phyloP scores from a whole-genome alignment of 2,113 vertebrate genomes.

The Rana temporaria region DNA sequence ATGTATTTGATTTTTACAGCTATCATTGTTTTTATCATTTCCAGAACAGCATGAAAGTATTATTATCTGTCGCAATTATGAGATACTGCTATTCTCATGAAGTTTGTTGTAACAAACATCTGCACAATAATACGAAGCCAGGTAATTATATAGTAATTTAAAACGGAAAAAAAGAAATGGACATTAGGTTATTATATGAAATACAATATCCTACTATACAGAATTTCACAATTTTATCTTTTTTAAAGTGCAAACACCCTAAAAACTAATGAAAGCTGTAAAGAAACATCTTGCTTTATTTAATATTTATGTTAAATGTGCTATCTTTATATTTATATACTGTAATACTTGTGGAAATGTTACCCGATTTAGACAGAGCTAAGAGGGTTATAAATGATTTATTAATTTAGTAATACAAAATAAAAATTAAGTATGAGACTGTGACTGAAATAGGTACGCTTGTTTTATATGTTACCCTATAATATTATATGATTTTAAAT shows the following conservation, averaged over 20 bases:
- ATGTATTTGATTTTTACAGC: too few species aligned
- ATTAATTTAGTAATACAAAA: slow-evolving; percentile 45
- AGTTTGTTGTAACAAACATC: too few species aligned
- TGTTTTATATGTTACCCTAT: slow-evolving; percentile 43
- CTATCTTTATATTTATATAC: slow-evolving; percentile 36
- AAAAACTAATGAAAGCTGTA: neutral
- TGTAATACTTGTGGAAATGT: slow-evolving; percentile 17
- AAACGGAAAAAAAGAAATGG: too few species aligned
- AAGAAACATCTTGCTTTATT: neutral
- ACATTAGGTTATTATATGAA: too few species aligned
- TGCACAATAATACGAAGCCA: too few species aligned
- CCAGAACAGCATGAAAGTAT: too few species aligned
- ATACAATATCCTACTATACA: too few species aligned
- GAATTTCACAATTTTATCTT: too few species aligned
- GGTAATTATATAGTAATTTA: too few species aligned
- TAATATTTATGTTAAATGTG: slow-evolving; percentile 21
- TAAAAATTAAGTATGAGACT: slow-evolving; percentile 43
- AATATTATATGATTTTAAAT: slow-evolving; percentile 53
- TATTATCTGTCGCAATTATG: too few species aligned
- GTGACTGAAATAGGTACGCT: slow-evolving; percentile 12
- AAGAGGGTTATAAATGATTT: slow-evolving; percentile 28
- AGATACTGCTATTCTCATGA: too few species aligned
- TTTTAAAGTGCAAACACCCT: neutral
- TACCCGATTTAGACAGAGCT: slow-evolving; percentile 1
- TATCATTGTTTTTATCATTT: too few species aligned